Evolutionary conservation across 1,140 invertebrate species (phyloP), one percentile per base, ranked within the genome.

Genomic region (Choristoneura fumiferana): DNA sequence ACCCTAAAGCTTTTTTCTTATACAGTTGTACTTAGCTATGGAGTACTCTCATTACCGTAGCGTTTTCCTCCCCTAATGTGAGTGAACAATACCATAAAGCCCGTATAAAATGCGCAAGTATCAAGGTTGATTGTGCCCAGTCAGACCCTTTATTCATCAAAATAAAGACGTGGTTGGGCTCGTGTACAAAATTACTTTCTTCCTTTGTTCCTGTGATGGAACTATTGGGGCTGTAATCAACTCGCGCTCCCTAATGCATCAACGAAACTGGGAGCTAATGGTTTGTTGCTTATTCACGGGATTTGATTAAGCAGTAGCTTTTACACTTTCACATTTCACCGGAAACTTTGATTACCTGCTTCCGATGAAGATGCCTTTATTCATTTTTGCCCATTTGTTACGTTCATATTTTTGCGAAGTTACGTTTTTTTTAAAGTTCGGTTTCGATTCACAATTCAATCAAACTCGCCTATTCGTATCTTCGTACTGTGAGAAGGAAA

Each of bases 11-110:
- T 60, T 71, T 63, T 67, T 67, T 60, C 56, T 34, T 53, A 45
- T 22, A 54, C 35, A 40, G 33, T 18, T 36, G 34, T 38, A 33
- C 12, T 43, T 64, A 60, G 58, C 57, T 65, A 64, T 58, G 58
- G 36, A 56, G 67, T 62, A 63, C 68, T 67, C 77, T 80, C 75
- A 81, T 81, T 84, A 80, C 67, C 75, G 73, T 69, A 71, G 63
- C 68, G 74, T 70, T 73, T 71, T 59, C 57, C 75, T 67, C 70
- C 77, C 58, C 58, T 58, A 57, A 57, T 62, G 36, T 54, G 29
- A 9, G 36, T 34, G 60, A 54, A 61, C 63, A 60, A 57, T 60
- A 33, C 39, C 15, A 58, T 54, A 60, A 60, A 61, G 52, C 55
- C 55, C 38, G 33, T 29, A 49, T 49, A 49, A 13, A 49, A 45